A percentile compares a stretch with the other conserved stretches of the same genome.
These are phyloP conservation scores for Sphenopsis melanotis DNA, from an alignment of 2,797 vertebrate species.

Conservation along the genomic window DNA sequence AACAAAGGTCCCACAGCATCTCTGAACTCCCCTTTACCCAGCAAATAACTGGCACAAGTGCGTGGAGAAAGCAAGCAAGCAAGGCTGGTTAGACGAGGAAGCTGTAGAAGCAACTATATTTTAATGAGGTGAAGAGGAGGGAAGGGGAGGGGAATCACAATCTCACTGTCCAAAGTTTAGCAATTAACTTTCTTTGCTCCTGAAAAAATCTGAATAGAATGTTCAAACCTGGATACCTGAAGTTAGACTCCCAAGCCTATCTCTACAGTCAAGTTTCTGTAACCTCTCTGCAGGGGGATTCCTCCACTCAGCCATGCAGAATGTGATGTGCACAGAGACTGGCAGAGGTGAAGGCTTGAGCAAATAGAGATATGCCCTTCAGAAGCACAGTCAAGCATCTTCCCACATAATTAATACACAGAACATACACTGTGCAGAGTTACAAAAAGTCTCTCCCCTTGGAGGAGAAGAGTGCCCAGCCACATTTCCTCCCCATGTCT, in stretches of 20 bases:
- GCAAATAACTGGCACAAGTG: neutral
- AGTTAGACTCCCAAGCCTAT: neutral
- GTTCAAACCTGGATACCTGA: neutral
- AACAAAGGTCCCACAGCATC: neutral
- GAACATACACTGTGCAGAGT: neutral
- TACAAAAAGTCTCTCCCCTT: neutral
- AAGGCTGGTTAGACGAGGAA: neutral
- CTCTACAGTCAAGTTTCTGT: neutral
- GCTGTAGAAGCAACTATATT: neutral
- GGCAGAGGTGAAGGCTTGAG: neutral
- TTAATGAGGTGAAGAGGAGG: neutral
- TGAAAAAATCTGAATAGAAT: neutral
- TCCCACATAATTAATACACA: neutral
- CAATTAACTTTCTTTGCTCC: neutral
- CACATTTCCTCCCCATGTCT: neutral
- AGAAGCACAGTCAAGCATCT: neutral
- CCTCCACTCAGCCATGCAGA: neutral
- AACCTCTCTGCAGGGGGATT: neutral
- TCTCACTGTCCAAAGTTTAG: neutral
- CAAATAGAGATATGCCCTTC: neutral
- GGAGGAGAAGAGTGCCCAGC: neutral
- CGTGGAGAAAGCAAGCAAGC: neutral
- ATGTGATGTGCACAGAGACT: neutral
- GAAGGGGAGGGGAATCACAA: neutral
- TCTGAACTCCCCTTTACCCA: neutral